Percentiles rank a stretch among this genome's conserved stretches.
phyloP scores from a whole-genome alignment of 2,888 invertebrate species.

The Macrosiphum euphorbiae region DNA sequence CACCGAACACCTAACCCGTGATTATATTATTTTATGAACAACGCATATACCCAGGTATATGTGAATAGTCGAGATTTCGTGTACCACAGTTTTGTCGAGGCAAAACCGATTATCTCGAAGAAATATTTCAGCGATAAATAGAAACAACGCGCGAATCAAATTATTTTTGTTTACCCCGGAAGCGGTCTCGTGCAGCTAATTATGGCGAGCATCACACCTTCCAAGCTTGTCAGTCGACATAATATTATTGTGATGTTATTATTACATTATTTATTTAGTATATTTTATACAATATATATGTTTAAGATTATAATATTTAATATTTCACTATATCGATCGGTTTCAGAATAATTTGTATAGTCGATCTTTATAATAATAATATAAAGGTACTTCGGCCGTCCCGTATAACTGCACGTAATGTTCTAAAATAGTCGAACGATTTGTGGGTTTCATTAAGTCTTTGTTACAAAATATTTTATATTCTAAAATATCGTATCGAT shows the following conservation, averaged over 20 bases:
- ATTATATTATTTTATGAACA: slow-evolving; percentile 29
- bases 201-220: background rate
- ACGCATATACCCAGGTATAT: background rate
- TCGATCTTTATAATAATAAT: background rate
- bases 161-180: background rate
- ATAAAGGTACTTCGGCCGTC: background rate
- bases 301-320: background rate
- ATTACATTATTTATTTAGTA: background rate
- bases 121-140: background rate
- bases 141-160: background rate
- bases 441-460: background rate
- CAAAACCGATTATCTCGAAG: slow-evolving; percentile 1
- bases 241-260: background rate
- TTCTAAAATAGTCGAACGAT: background rate
- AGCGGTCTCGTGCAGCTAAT: background rate
- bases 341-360: background rate
- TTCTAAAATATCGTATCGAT: background rate
- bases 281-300: background rate
- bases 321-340: background rate
- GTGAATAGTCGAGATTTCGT: background rate
- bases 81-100: background rate
- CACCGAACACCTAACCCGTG: slow-evolving; percentile 9
- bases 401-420: background rate
- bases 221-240: background rate
- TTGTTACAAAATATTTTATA: background rate